Evolutionary conservation across 2,888 invertebrate species (phyloP), one percentile per base, ranked within the genome.

Genomic region (Pheosia tremula): DNA sequence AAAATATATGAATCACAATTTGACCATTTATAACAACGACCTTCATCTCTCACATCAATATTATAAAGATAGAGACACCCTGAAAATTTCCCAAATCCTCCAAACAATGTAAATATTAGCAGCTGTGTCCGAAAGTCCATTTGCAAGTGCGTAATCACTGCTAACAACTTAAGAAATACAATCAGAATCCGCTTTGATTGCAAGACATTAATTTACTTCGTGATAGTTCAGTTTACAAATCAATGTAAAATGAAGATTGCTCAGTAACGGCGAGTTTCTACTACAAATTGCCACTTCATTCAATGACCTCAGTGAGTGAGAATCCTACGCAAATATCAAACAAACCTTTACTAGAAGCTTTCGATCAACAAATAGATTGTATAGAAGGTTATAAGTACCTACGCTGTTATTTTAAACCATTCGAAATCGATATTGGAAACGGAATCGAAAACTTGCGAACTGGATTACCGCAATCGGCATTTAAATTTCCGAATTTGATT

Each of bases 141-240:
- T 47, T n/a, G 9, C 43, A 45, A 45, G 47, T 47, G n/a, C 5
- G 11, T 10, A 43, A 8, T 47, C 47, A 43, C 43, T 43, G 43
- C 43, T 47, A 47, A 47, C 47, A 47, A 10, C 36, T 24, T 7
- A 59, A 60, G 58, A 64, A 59, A 13, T 62, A 50, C 57, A 60
- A 60, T 62, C 62, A 57, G 24, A 8, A 9, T 47, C 47, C 47
- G 4, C 47, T 47, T 8, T 41, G 24, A 62, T 65, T 65, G 59
- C 63, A 65, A 68, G 58, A 64, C 55, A 8, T 53, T 45, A 56
- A 50, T 60, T 55, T 47, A 52, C 53, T 38, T 70, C 74, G 76
- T 75, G 74, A 75, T 70, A 73, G 64, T 68, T 63, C 71, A 72
- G 62, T 70, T 70, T 65, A 64, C 65, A 62, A 66, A 70, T 67